phyloP scores from a whole-genome alignment of 64 coral and sea anemone genomes.

The Montipora foliosa region DNA sequence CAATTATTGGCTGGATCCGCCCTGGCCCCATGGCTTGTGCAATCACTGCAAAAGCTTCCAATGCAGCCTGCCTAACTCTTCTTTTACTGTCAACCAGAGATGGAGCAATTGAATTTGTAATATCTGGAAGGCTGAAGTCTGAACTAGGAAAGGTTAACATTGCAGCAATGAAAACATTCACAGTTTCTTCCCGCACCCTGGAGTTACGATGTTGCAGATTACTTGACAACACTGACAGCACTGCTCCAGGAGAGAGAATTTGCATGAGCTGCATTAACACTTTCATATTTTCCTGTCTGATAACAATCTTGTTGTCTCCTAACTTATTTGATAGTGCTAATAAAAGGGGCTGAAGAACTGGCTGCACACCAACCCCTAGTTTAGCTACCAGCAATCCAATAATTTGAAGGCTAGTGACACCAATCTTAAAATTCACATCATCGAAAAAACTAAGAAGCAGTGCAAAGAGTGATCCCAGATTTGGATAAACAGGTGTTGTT shows the following conservation, averaged over 20 bases:
- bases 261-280: constrained; percentile 99
- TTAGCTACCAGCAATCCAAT: constrained; percentile 88
- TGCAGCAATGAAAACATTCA: constrained; percentile 96
- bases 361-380: constrained; percentile 75
- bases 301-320: constrained; percentile 99
- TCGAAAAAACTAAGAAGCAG: constrained; percentile 87
- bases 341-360: constrained; percentile 87
- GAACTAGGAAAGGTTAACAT: constrained; percentile 96
- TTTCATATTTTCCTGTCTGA: constrained; percentile 98
- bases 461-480: constrained; percentile 86
- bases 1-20: constrained; percentile 83
- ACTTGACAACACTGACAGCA: constrained; percentile 80
- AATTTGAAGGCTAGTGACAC: constrained; percentile 94
- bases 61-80: constrained; percentile 91
- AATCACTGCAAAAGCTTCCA: constrained; percentile 99
- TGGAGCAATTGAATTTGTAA: constrained; percentile 88
- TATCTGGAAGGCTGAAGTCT: constrained; percentile 93
- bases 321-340: constrained; percentile 85
- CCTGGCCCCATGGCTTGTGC: constrained; percentile 98
- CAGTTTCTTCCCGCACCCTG: constrained; percentile 93
- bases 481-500: constrained; percentile 63
- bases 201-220: constrained; percentile 96
- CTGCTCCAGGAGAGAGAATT: constrained; percentile 83
- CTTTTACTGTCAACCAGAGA: constrained; percentile 89
- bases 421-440: constrained; percentile 97